phyloP scores from a whole-genome alignment of 2,888 invertebrate species.

The Sinohyriopsis cumingii region DNA sequence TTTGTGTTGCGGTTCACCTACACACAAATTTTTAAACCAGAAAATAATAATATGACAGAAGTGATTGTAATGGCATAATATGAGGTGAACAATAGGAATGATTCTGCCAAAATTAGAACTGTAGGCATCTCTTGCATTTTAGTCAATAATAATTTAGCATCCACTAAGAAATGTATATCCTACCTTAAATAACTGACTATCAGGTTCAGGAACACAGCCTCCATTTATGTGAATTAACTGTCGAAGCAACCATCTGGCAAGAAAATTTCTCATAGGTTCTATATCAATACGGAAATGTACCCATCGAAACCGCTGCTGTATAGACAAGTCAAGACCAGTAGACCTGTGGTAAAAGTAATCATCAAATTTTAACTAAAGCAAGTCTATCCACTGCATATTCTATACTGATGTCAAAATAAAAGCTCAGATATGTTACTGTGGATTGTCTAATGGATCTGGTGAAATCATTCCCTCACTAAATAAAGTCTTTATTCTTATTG shows the following conservation, averaged over 20 bases:
- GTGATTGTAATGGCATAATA: not conserved
- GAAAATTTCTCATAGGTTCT: slow-evolving; percentile 64
- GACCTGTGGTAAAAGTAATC: slow-evolving; percentile 47
- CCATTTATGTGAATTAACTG: slow-evolving; percentile 57
- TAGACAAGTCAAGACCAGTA: slow-evolving; percentile 62
- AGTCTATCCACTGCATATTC: not conserved
- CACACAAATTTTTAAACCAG: too few relatives aligned
- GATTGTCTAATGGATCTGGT: too few relatives aligned
- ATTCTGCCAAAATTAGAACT: too few relatives aligned
- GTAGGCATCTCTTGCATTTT: too few relatives aligned
- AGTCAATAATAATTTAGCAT: too few relatives aligned
- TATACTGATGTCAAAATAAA: not conserved
- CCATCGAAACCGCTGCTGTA: slow-evolving; percentile 69
- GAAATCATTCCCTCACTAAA: too few relatives aligned
- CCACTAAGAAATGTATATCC: too few relatives aligned
- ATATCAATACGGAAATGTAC: slow-evolving; percentile 67
- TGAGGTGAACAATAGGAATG: too few relatives aligned
- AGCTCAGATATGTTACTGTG: too few relatives aligned
- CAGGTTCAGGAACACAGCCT: slow-evolving; percentile 51
- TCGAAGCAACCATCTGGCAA: slow-evolving; percentile 64
- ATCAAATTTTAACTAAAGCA: not conserved
- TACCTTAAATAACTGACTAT: slow-evolving; percentile 50
- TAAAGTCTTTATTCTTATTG: too few relatives aligned
- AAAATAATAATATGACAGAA: not conserved
- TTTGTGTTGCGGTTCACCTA: too few relatives aligned